Percentiles rank a stretch among this genome's conserved stretches.
phyloP scores from a whole-genome alignment of 2,888 invertebrate species.

The Cheilosia soror region DNA sequence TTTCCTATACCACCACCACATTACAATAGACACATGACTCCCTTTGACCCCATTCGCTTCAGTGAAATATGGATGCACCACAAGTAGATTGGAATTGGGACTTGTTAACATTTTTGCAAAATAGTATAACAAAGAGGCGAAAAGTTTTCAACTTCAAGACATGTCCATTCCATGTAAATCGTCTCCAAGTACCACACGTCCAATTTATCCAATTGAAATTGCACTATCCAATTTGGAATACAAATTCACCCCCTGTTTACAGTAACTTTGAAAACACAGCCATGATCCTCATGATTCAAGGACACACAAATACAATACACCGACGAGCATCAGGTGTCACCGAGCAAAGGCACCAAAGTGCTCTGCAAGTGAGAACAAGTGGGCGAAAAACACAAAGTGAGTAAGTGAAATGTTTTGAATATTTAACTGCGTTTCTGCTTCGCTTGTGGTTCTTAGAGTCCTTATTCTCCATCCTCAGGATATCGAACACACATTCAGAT shows the following conservation, averaged over 20 bases:
- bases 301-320: background rate
- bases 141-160: conserved; percentile 2
- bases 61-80: background rate
- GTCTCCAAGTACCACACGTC: background rate
- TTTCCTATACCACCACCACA: background rate
- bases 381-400: conserved; percentile 36
- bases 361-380: conserved; percentile 8
- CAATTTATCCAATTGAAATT: background rate
- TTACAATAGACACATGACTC: background rate
- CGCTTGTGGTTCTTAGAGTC: conserved; percentile 23
- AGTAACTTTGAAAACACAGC: conserved; percentile 12
- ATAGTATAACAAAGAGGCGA: background rate
- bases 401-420: conserved; percentile 66
- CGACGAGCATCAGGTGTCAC: conserved; percentile 56
- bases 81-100: background rate
- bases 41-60: background rate
- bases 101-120: conserved; percentile 6
- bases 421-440: conserved; percentile 48
- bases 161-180: background rate
- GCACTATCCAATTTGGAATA: background rate
- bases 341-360: background rate
- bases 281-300: conserved; percentile 48
- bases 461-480: background rate
- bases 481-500: conserved; percentile 14
- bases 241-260: background rate